phyloP scores from a whole-genome alignment of 2,888 invertebrate genomes.

The Fabriciana adippe region DNA sequence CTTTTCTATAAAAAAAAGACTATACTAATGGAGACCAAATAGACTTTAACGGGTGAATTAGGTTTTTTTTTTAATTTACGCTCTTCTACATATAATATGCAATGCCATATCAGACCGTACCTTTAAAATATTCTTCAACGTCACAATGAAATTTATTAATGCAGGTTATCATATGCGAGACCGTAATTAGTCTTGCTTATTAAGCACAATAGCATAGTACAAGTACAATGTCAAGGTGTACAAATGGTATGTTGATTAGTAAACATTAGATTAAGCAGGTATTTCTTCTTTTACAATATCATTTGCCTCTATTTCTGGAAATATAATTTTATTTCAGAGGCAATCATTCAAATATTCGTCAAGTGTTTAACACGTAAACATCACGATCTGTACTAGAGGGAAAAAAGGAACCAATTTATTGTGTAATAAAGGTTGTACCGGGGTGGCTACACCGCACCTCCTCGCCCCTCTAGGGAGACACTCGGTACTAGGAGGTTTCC shows the following conservation, averaged over 20 bases:
- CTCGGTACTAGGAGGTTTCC: slow-evolving; percentile 34
- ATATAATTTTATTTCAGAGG: neutral
- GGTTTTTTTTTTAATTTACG: too few relatives aligned
- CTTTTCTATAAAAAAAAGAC: slow-evolving; percentile 15
- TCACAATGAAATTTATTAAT: neutral
- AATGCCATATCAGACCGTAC: neutral
- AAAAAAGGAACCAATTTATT: slow-evolving; percentile 36
- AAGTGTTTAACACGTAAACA: slow-evolving; percentile 28
- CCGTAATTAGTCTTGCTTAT: slow-evolving; percentile 15
- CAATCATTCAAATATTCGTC: slow-evolving; percentile 9
- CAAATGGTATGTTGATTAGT: too few relatives aligned
- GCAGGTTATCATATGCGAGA: slow-evolving; percentile 8
- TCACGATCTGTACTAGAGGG: slow-evolving; percentile 24
- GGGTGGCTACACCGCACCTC: slow-evolving; percentile 20
- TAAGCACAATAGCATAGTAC: slow-evolving; percentile 20
- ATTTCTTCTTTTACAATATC: too few relatives aligned
- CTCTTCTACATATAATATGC: too few relatives aligned
- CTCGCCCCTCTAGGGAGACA: slow-evolving; percentile 27
- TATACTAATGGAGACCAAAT: neutral
- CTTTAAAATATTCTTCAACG: neutral
- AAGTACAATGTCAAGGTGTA: slow-evolving; percentile 24
- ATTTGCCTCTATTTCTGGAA: neutral
- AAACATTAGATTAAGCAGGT: too few relatives aligned
- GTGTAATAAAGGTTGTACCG: slow-evolving; percentile 26
- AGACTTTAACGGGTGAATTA: neutral